Percentiles rank a stretch among this genome's conserved stretches.
Evolutionary conservation across 1,140 invertebrate species (phyloP).

Genomic region (Ips typographus): DNA sequence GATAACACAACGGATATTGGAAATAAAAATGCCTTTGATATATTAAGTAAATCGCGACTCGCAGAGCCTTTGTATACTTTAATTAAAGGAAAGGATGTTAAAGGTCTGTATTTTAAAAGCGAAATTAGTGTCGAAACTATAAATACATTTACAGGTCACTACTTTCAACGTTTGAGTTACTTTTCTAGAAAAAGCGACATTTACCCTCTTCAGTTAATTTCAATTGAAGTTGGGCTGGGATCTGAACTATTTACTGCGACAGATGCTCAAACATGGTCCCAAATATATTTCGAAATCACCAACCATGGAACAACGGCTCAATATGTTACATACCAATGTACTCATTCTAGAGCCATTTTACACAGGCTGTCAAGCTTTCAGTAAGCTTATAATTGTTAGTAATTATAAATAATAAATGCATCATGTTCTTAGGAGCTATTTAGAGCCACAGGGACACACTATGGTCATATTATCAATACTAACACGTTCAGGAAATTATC

Average conservation of each 20-base stretch:
- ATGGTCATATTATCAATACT: slow-evolving; percentile 35
- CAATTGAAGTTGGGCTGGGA: slow-evolving; percentile 38
- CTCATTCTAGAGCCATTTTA: slow-evolving; percentile 41
- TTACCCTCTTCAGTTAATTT: slow-evolving; percentile 28
- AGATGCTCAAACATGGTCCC: slow-evolving; percentile 10
- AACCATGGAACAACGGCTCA: slow-evolving; percentile 41
- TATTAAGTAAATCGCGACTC: slow-evolving; percentile 14
- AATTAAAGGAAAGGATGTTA: slow-evolving; percentile 38
- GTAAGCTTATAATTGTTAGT: slow-evolving; percentile 28
- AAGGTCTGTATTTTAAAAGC: slow-evolving; percentile 25
- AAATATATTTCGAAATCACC: slow-evolving; percentile 46
- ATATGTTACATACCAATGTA: slow-evolving; percentile 36
- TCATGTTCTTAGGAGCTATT: slow-evolving; percentile 16
- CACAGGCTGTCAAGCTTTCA: slow-evolving; percentile 28
- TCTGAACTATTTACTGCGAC: slow-evolving; percentile 33
- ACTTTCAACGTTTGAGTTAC: slow-evolving; percentile 8
- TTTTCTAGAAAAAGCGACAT: slow-evolving; percentile 16
- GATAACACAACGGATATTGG: slow-evolving; percentile 17
- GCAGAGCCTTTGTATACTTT: slow-evolving; percentile 30
- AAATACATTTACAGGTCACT: not conserved
- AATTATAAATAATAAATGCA: not conserved
- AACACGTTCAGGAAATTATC: slow-evolving; percentile 30
- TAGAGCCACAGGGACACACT: slow-evolving; percentile 36
- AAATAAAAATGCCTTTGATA: slow-evolving; percentile 9
- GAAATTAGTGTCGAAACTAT: not conserved